Evolutionary conservation across 2,113 vertebrate species (phyloP), one percentile per base, ranked within the genome.

Genomic region (Pavo muticus): DNA sequence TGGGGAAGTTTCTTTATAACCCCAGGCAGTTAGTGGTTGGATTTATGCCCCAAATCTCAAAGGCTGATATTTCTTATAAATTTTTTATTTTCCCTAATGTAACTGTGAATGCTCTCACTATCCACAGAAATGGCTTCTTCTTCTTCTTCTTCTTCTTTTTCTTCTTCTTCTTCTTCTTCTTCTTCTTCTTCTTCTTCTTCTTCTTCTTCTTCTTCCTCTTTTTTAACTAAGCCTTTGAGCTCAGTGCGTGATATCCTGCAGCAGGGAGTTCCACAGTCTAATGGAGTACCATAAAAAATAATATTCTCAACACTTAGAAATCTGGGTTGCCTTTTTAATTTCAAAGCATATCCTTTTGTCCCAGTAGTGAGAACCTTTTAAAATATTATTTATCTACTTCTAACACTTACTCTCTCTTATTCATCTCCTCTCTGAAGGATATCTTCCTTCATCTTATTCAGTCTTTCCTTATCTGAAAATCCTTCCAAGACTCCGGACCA

Each of bases 21-120:
- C 75, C 85, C 64, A 93, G 84, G 91, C 94, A 95, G 79, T 95
- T 96, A 95, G 84, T 50, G 76, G 75, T 82, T 72, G 81, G 76
- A 97, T 97, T 97, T 96, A 96, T 97, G 79, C 60, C 70, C 56
- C 91, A 67, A 92, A 86, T 90, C 87, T 93, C 90, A 93, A 77
- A 83, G 91, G 72, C 93, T 96, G 73, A 80, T 96, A 94, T 93
- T 96, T 91, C 94, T 92, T 95, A 96, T 95, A 95, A 87, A 80
- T 94, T 96, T 95, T 96, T 95, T 82, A 95, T 93, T 90, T 95
- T 96, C 80, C 87, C 57, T 95, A 91, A 93, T 93, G 88, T 95
- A 86, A 77, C 84, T 94, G 77, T 81, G 54, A 94, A 87, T 94
- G 24, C 89, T 96, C 80, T 84, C 74, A 84, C 80, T 81, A 87